Base-by-base conservation (phyloP, 2,888 invertebrate species). In the Rhaphigaster nebulosa region DNA sequence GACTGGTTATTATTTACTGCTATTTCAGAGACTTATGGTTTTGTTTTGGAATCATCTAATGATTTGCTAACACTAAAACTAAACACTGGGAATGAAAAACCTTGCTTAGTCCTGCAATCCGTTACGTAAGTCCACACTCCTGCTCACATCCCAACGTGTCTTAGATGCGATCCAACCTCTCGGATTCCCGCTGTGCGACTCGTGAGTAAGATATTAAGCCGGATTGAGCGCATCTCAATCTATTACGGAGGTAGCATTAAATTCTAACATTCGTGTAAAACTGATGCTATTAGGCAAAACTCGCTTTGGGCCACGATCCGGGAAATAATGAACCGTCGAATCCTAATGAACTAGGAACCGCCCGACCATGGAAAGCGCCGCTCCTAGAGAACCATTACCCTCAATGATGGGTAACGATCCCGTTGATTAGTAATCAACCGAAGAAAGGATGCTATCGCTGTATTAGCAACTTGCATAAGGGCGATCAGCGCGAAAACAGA, bases 181-280 rank as follows among this genome's bases (percentile, higher is more conserved):
- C 5, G 65, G 13, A 20, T 76, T 2, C 34, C 34, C 34, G 34
- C 70, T 20, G 1, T 38, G 34, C 20, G 38, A 23, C 38, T 76
- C 70, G 70, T 76, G 70, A 76, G 70, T 76, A 76, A 76, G 70
- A 76, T 4, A 76, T 76, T 76, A 3, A 76, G 34, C 38, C 18
- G 8, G 70, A 76, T 76, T 76, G 70, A 76, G 70, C 70, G 70
- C 70, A 76, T 76, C 70, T 76, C 70, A 76, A 76, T 76, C 70
- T 76, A 76, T 76, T 76, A 76, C 34, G 34, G 8, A 76, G 20
- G 34, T 29, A 29, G 29, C 70, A 76, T 76, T 76, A 76, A 76
- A 76, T 76, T 76, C 38, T 1, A 38, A 76, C 70, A 76, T 76
- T 76, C 70, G 70, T 76, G 70, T 76, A 76, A 76, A 76, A 8